Evolutionary conservation across 1,140 invertebrate genomes (phyloP), one percentile per base, ranked within the genome.

Genomic region (Eriocheir sinensis): DNA sequence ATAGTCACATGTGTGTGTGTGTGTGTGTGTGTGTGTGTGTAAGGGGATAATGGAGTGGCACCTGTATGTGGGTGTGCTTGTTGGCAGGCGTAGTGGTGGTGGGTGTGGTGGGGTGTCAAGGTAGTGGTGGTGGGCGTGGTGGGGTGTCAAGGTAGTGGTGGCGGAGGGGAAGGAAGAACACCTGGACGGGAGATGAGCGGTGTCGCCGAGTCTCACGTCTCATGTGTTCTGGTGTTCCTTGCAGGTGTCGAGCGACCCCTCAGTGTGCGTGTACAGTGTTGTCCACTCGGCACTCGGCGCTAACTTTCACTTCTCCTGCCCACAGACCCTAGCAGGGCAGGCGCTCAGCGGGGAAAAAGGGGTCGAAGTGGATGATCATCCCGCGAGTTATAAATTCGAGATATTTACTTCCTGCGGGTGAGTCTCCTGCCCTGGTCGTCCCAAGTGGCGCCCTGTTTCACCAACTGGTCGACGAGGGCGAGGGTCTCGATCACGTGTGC

Each of bases 311-410:
- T 72, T 72, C 60, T 72, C 53, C 60, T 72, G 32, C 36, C 27
- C 53, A 36, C 53, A 72, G 48, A 90, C 89, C 53, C 15, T 90
- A 34, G 48, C 34, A 38, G 89, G 48, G n/a, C 89, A 90, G 89
- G n/a, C 15, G 44, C 53, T 72, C 32, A 21, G 53, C 30, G 89
- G 89, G 21, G 41, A 30, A 30, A 40, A 27, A 38, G 89, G 21
- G 41, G 48, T 90, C 89, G 53, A 88, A 30, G 89, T 15, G 53
- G 30, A 27, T 27, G 89, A 85, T 41, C 38, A 85, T 38, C 38
- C 81, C 34, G 81, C 34, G 34, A 36, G 34, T 36, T 38, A 34
- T 85, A 36, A 17, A 38, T 41, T 6, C 17, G 32, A 85, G 81
- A 85, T 36, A 15, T 38, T 85, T 85, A 40, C 8, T 90, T 53